Conservation (phyloP, 2,797 vertebrate genomes). For the Erpetoichthys calabaricus region DNA sequence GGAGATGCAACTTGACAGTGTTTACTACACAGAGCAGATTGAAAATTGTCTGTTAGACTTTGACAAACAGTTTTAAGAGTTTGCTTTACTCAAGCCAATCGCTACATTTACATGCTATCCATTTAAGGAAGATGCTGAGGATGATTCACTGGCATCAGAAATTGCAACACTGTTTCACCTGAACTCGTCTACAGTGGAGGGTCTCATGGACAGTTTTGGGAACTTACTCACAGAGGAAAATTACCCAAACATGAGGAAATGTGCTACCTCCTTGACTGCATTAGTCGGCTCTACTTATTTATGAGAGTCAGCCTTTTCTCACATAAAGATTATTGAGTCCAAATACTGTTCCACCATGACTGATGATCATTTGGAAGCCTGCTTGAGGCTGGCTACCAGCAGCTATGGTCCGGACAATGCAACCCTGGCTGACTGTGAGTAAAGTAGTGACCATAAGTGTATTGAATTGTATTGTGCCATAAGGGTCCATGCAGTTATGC, state of each 20-base stretch:
- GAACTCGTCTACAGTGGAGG: no score
- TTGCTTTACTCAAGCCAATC: constrained; percentile 14
- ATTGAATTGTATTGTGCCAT: no score
- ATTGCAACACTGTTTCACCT: constrained; percentile 15
- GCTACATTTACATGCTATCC: constrained; percentile 15
- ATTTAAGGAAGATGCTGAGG: constrained; percentile 16
- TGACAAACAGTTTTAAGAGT: constrained; percentile 15
- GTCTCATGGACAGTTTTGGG: no score
- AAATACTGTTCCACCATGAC: constrained; percentile 17
- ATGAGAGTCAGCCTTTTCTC: no score
- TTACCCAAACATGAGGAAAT: no score
- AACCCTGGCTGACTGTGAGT: constrained; percentile 11
- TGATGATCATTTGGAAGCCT: constrained; percentile 17
- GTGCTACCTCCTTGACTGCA: no score
- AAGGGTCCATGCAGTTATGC: no score
- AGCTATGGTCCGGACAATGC: constrained; percentile 9
- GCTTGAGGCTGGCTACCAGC: constrained; percentile 14
- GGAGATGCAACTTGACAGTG: constrained; percentile 12
- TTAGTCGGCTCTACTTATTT: no score
- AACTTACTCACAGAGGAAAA: no score
- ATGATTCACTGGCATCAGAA: constrained; percentile 15
- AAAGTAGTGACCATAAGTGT: no score
- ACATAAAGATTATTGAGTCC: constrained; percentile 18
- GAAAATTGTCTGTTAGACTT: constrained; percentile 14
- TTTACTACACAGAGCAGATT: constrained; percentile 11